Base-by-base conservation (phyloP, 2,888 invertebrate genomes). In the Oeneis ivallda region DNA sequence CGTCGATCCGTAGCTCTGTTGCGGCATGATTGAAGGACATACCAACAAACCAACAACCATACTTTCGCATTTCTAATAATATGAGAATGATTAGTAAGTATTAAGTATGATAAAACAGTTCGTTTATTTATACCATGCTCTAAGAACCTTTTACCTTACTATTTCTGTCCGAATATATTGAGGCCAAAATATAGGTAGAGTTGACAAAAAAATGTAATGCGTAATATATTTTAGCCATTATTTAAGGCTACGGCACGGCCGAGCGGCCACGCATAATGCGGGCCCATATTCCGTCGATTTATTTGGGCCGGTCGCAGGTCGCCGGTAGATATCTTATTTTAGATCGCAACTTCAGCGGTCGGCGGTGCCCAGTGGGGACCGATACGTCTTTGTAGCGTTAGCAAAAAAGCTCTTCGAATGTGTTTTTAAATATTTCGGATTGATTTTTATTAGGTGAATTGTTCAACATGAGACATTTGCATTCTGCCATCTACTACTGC, bases 241-340 rank as follows among this genome's bases (percentile, higher is more conserved):
- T 49, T 49, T 64, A 52, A 43, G 32, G 34, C 41, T 19, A 37
- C 26, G 58, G 37, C 57, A 59, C 61, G 66, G 64, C 19, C 58
- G 65, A 64, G 64, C 50, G 68, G 67, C 65, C 73, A 71, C 72
- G 73, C 72, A 72, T 74, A 71, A 72, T 71, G 69, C 75, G 65
- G 72, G 74, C 74, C 74, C 72, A 84, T 84, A 84, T 83, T 80
- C 74, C 71, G 79, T 78, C 76, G 80, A 86, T 86, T 84, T 85
- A 86, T 84, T 80, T 75, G 53, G 64, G 57, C 66, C 69, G 69
- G 67, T 65, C 66, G 60, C 78, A 83, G 85, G 81, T 79, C 80
- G 79, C 70, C 80, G 71, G 76, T 79, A 79, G 82, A 84, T 85
- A 85, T 86, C 86, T 86, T 84, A 86, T 82, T 85, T 81, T 79